Percentiles rank a stretch among this genome's conserved stretches.
Evolutionary conservation across 2,888 invertebrate genomes (phyloP).

Genomic region (Oithona nana): DNA sequence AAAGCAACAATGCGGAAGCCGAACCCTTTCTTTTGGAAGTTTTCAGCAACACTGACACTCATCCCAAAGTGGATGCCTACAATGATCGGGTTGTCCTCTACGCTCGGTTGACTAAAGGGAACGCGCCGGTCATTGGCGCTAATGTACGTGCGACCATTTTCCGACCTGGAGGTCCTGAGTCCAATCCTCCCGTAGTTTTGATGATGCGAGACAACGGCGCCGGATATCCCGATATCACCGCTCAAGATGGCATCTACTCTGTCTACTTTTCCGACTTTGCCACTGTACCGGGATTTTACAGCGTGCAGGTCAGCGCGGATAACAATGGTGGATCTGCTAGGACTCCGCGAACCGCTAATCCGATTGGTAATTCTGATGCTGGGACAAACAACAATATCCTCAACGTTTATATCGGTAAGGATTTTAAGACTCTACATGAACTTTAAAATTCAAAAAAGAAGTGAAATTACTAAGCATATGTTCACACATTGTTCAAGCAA

Average conservation of each 20-base stretch:
- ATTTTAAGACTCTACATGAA: not conserved
- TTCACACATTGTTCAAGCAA: too few relatives aligned
- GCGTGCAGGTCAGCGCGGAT: slow-evolving; percentile 24
- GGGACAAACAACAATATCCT: not conserved
- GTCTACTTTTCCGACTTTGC: slow-evolving; percentile 26
- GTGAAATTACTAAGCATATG: too few relatives aligned
- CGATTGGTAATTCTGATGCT: not conserved
- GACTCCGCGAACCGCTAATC: slow-evolving; percentile 16
- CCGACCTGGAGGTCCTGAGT: slow-evolving; percentile 6
- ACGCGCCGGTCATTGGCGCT: slow-evolving; percentile 6
- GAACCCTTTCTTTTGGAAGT: slow-evolving; percentile 9
- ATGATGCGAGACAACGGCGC: not conserved
- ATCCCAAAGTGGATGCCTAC: not conserved
- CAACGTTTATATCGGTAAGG: not conserved
- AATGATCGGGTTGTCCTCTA: not conserved
- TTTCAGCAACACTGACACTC: not conserved
- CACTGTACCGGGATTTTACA: slow-evolving; percentile 24
- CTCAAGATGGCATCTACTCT: slow-evolving; percentile 30
- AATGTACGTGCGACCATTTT: not conserved
- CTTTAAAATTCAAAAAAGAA: too few relatives aligned
- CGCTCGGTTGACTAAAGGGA: slow-evolving; percentile 3
- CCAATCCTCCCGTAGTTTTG: not conserved
- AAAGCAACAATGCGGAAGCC: slow-evolving; percentile 8
- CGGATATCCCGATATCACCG: slow-evolving; percentile 27
- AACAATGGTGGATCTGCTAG: slow-evolving; percentile 24